These are phyloP conservation scores for Anas platyrhynchos DNA, from an alignment of 2,113 vertebrate species.

Conservation along the genomic window DNA sequence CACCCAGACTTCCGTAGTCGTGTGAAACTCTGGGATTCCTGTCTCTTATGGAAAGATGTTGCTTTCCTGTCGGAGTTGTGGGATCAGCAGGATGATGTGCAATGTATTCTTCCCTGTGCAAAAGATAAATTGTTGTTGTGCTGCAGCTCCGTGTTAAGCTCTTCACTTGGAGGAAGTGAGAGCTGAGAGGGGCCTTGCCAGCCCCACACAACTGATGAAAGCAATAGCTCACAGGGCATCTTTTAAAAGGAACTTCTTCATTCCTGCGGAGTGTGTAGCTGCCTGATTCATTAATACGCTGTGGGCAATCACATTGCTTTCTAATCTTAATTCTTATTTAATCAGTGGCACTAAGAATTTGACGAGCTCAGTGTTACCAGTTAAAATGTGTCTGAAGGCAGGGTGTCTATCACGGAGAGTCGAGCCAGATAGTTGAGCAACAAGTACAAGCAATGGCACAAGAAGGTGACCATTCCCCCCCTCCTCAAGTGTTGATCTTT, in stretches of 20 bases:
- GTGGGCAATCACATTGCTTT: slow-evolving; percentile 13
- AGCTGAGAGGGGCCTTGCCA: neutral
- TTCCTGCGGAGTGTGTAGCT: neutral
- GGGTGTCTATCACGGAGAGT: neutral
- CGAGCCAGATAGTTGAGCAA: neutral
- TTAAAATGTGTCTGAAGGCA: neutral
- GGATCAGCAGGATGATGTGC: neutral
- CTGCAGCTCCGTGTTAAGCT: neutral
- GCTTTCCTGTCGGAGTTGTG: neutral
- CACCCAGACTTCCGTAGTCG: neutral
- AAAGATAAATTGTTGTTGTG: neutral
- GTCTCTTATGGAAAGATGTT: neutral
- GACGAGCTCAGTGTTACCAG: neutral
- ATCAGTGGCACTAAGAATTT: slow-evolving; percentile 23
- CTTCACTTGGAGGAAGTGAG: neutral
- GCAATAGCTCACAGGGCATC: neutral
- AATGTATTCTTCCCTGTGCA: neutral
- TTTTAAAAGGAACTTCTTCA: neutral
- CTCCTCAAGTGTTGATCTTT: neutral
- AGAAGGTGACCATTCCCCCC: neutral
- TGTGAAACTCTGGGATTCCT: neutral
- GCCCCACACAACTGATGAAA: neutral
- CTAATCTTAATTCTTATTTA: slow-evolving; percentile 40
- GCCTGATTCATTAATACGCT: slow-evolving; percentile 20
- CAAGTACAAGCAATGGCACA: neutral